phyloP scores from a whole-genome alignment of 2,797 vertebrate genomes.

The Champsocephalus gunnari region DNA sequence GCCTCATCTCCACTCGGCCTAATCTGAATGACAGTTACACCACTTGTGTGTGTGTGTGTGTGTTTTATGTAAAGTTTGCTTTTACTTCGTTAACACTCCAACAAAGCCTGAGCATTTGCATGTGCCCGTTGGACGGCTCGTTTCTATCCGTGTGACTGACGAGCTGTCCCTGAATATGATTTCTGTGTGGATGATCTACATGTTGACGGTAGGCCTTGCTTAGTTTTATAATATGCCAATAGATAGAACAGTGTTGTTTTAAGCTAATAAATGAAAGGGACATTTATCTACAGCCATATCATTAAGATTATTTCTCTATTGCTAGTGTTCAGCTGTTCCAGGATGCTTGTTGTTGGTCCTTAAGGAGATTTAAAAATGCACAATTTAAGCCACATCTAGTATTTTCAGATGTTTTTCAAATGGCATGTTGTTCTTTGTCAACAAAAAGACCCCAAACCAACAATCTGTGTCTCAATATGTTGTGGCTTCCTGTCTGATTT shows the following conservation, averaged over 20 bases:
- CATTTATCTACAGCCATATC: neutral
- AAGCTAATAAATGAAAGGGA: neutral
- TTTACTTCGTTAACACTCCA: neutral
- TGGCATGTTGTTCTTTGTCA: too few relatives aligned
- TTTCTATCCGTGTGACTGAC: conserved; percentile 8
- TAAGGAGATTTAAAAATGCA: neutral
- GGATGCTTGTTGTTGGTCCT: neutral
- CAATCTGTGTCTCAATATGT: too few relatives aligned
- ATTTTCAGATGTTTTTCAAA: too few relatives aligned
- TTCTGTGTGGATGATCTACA: conserved; percentile 71
- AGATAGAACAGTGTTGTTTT: neutral
- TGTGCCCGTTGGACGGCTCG: neutral
- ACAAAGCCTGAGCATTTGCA: neutral
- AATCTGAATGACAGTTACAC: conserved; percentile 63
- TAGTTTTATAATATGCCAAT: neutral
- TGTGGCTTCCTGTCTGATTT: too few relatives aligned
- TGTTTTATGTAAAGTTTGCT: neutral
- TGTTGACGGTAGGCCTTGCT: conserved; percentile 58
- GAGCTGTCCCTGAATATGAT: conserved; percentile 67
- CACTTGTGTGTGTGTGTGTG: conserved; percentile 33
- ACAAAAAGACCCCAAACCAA: too few relatives aligned
- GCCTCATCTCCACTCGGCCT: conserved; percentile 38
- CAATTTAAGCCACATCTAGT: too few relatives aligned
- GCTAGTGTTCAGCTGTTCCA: too few relatives aligned
- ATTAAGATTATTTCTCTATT: neutral